Percentiles rank a stretch among this genome's conserved stretches.
Conservation (phyloP, 2,888 invertebrate species). For the Heteromurus nitidus region DNA sequence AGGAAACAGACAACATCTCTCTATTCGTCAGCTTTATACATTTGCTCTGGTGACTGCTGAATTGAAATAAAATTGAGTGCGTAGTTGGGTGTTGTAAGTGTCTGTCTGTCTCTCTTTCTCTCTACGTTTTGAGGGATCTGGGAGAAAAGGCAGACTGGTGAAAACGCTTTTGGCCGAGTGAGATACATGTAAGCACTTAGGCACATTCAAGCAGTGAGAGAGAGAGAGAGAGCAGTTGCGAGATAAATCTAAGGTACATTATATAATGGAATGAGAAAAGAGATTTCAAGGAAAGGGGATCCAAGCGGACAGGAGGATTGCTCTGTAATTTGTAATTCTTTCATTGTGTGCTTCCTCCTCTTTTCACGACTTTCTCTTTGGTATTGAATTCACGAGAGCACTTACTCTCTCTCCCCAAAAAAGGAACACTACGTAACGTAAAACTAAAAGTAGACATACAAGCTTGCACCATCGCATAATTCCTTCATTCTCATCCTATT, state of each 20-base stretch:
- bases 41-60: not conserved
- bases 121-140: not conserved
- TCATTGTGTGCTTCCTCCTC: constrained; percentile 9
- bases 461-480: too few species aligned
- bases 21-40: not conserved
- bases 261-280: constrained; percentile 18
- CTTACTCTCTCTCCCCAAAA: too few species aligned
- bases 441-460: too few species aligned
- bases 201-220: not conserved
- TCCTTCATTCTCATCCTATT: too few species aligned
- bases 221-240: not conserved
- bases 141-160: too few species aligned
- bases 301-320: constrained; percentile 19
- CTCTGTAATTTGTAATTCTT: constrained; percentile 38
- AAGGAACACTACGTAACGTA: too few species aligned
- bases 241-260: not conserved
- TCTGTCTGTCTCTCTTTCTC: not conserved
- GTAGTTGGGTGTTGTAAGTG: too few species aligned
- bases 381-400: not conserved
- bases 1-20: too few species aligned
- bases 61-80: constrained; percentile 11
- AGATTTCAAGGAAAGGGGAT: constrained; percentile 32
- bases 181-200: not conserved
- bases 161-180: too few species aligned
- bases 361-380: too few species aligned